Percentiles rank a stretch among this genome's conserved stretches.
Conservation (phyloP, 2,888 invertebrate genomes). For the Ptychoptera contaminata region DNA sequence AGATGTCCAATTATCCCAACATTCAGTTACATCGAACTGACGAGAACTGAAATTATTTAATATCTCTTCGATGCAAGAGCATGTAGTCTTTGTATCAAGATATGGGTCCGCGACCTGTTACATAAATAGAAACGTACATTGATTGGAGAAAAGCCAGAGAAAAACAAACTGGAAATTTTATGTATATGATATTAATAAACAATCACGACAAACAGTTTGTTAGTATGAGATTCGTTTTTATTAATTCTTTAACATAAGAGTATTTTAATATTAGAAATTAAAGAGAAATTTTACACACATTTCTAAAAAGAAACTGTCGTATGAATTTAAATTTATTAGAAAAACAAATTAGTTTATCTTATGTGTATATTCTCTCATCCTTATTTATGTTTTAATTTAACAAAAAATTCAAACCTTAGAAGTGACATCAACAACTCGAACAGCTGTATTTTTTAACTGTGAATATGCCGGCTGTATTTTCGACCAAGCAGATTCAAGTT, state of each 20-base stretch:
- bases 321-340: too few relatives aligned
- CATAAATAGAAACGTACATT: slow-evolving; percentile 19
- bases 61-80: slow-evolving; percentile 48
- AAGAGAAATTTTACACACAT: too few relatives aligned
- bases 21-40: slow-evolving; percentile 46
- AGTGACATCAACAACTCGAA: slow-evolving; percentile 47
- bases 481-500: slow-evolving; percentile 36
- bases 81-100: slow-evolving; percentile 49
- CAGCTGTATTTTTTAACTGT: slow-evolving; percentile 48
- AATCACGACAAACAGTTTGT: too few relatives aligned
- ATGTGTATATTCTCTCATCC: too few relatives aligned
- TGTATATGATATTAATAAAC: too few relatives aligned
- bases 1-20: slow-evolving; percentile 56
- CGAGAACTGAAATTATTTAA: slow-evolving; percentile 49
- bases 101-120: slow-evolving; percentile 48
- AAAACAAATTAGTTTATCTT: too few relatives aligned
- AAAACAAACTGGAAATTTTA: slow-evolving; percentile 1
- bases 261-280: too few relatives aligned
- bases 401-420: slow-evolving; percentile 32
- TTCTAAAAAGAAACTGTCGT: too few relatives aligned
- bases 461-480: slow-evolving; percentile 44
- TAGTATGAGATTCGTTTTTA: too few relatives aligned
- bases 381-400: too few relatives aligned
- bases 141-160: slow-evolving; percentile 12
- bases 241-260: too few relatives aligned